Evolutionary conservation across 2,888 invertebrate genomes (phyloP), one percentile per base, ranked within the genome.

Genomic region (Podotricha telesiphe): DNA sequence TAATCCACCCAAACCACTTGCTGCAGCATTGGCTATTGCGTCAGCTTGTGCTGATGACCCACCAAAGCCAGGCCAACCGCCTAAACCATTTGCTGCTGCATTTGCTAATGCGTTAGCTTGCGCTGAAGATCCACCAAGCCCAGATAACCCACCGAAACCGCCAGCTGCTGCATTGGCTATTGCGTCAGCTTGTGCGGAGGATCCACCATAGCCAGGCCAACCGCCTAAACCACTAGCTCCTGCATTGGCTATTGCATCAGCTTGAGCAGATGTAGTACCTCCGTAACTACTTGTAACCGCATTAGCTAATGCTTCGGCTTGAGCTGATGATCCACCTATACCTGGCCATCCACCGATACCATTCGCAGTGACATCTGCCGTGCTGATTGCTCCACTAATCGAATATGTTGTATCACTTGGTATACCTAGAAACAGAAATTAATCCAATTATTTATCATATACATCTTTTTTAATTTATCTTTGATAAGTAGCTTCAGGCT

Each of bases 211-310:
- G 47, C 74, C 51, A 42, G 47, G 68, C 17, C 70, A 66, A n/a
- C 66, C 70, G n/a, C 53, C 45, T 8, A 51, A 45, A 3, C 69
- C 68, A 22, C 51, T 70, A 0, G 72, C 37, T 50, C 20, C 37
- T 37, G 37, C 50, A 37, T 68, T 68, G 40, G 74, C 68, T 50
- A 68, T 61, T 8, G 70, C 73, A 19, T 64, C 62, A 50, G 74
- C 73, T 51, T 63, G 65, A 22, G 74, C 74, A 13, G 72, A 72
- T 15, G 72, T n/a, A n/a, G 58, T 62, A 45, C 51, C 50, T 28
- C 66, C 55, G n/a, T 15, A 34, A 19, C 48, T n/a, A 48, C 13
- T 65, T 22, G 55, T 8, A n/a, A 28, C 15, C 28, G 53, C 53
- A 53, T 28, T 53, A 28, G 53, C 53, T 28, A 15, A 28, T 53